Evolutionary conservation across 2,888 invertebrate genomes (phyloP).

Genomic region (Syrista parreyssii): DNA sequence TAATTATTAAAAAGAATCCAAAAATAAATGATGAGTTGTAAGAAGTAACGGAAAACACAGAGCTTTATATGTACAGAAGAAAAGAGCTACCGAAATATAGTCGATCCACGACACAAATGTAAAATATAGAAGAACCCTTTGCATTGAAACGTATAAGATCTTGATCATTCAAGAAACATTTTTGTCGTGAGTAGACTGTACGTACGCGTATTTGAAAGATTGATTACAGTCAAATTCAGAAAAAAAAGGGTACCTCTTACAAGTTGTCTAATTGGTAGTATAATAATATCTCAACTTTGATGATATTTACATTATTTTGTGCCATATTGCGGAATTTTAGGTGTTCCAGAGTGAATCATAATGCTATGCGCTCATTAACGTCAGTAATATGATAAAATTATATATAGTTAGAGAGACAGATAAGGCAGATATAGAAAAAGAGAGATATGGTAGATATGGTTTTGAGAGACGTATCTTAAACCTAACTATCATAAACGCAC

Average conservation of each 20-base stretch:
- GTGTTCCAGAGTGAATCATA: background rate
- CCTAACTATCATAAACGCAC: slow-evolving; percentile 13
- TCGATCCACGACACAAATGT: background rate
- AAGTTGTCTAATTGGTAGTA: background rate
- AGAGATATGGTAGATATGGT: background rate
- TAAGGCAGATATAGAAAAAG: background rate
- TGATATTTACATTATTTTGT: background rate
- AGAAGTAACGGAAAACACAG: background rate
- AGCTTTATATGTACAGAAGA: background rate
- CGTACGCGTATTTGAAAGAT: background rate
- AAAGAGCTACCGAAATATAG: background rate
- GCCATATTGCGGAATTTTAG: background rate
- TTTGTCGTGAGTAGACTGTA: background rate
- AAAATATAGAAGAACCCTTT: background rate
- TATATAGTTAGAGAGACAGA: background rate
- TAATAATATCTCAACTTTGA: background rate
- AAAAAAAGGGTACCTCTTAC: background rate
- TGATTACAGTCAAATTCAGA: background rate
- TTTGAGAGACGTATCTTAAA: slow-evolving; percentile 7
- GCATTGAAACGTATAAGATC: background rate
- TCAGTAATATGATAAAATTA: background rate
- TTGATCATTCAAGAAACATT: background rate
- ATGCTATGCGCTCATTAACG: background rate
- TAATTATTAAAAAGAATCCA: slow-evolving; percentile 2
- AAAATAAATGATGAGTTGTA: background rate